Base-by-base conservation (phyloP, 2,888 invertebrate genomes). In the Perdita meconis region DNA sequence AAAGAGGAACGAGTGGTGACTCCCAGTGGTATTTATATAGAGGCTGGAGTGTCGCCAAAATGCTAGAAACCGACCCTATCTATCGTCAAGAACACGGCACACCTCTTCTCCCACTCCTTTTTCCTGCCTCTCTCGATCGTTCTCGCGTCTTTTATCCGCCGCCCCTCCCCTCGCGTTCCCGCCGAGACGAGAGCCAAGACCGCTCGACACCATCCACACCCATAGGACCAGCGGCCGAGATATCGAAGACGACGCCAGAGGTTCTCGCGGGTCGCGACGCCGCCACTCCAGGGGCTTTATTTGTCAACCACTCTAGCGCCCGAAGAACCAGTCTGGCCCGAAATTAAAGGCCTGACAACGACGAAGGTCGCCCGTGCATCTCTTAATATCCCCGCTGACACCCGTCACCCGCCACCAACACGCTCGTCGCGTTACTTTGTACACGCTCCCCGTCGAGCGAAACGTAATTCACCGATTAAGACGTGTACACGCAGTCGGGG, bases 11-110 rank as follows among this genome's bases (percentile, higher is more conserved):
- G 79, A 81, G 82, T 80, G 88, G 85, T 88, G 87, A 89, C 88
- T 89, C 88, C 86, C 85, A 83, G 87, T 85, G 87, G 89, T 91
- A 90, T 92, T 91, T 92, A 91, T 90, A 90, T 86, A 88, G 83
- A 86, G 86, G 77, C 87, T 92, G 92, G 92, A 91, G 87, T 87
- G 89, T 83, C 87, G 92, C 92, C 92, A 92, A 91, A 91, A 92
- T 89, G 87, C 90, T 89, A 86, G 89, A 6, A 88, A 87, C 85
- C 87, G 87, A 87, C 86, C 89, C 89, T 89, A 90, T 89, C 89
- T 90, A 89, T 89, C 89, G 89, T 86, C 84, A 76, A 82, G 73
- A 87, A 83, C 86, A 84, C 80, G 74, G 42, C 81, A 40, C 82
- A 63, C 78, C 64, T 71, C 78, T 63, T 68, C 75, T 57, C 56